phyloP scores from a whole-genome alignment of 2,797 vertebrate genomes.

The Sphenopsis melanotis region DNA sequence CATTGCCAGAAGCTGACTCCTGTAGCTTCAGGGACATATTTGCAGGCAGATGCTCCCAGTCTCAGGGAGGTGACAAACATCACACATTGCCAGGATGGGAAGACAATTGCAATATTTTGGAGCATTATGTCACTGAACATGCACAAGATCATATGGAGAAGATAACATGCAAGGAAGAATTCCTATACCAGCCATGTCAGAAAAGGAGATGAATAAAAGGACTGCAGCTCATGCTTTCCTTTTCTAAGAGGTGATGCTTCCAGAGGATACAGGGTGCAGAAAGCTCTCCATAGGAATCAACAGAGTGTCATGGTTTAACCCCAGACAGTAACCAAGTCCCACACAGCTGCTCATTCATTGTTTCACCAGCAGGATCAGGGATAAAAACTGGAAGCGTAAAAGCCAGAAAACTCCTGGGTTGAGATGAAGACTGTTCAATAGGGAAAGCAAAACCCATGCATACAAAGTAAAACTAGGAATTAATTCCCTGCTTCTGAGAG shows the following conservation, averaged over 20 bases:
- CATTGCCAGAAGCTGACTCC: background rate
- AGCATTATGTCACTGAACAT: background rate
- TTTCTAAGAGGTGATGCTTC: background rate
- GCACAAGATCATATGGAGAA: background rate
- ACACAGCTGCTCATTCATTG: fast-evolving
- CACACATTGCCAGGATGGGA: fast-evolving
- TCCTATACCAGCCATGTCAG: background rate
- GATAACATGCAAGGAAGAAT: background rate
- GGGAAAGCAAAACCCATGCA: background rate
- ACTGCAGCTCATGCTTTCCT: background rate
- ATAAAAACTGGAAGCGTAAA: background rate
- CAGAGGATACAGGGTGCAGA: background rate
- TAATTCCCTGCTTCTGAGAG: background rate
- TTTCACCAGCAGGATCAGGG: background rate
- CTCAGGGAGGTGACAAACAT: background rate
- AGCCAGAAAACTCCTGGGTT: background rate
- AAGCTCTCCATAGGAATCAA: background rate
- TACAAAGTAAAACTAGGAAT: background rate
- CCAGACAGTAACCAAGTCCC: background rate
- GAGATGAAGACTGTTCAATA: background rate
- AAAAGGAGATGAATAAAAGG: background rate
- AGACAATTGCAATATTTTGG: background rate
- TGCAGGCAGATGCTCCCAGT: fast-evolving
- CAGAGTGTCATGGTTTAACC: background rate
- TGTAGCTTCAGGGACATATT: fast-evolving